Conservation (phyloP, 2,888 invertebrate genomes). For the Drosophila borborema region DNA sequence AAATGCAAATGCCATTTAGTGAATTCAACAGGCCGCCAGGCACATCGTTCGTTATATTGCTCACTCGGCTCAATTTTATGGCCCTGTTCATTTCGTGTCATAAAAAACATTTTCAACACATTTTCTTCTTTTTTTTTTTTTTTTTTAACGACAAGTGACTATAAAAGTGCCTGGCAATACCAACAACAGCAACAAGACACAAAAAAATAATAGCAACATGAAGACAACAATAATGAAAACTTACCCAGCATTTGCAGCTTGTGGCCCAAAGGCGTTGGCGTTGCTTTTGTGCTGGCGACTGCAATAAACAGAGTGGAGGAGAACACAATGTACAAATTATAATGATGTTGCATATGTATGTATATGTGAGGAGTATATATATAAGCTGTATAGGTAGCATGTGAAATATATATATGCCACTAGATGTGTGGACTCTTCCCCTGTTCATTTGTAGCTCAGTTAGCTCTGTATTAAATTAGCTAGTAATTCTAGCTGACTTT, state of each 20-base stretch:
- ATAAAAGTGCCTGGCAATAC: slow-evolving; percentile 53
- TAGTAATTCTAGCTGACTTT: slow-evolving; percentile 61
- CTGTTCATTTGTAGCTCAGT: slow-evolving; percentile 29
- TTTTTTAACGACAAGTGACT: slow-evolving; percentile 71
- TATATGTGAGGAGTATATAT: slow-evolving; percentile 2
- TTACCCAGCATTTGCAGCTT: slow-evolving; percentile 73
- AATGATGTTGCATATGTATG: slow-evolving; percentile 57
- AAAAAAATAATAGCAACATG: slow-evolving; percentile 28
- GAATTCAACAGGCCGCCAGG: slow-evolving; percentile 52
- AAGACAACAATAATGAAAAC: slow-evolving; percentile 58
- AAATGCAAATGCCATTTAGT: slow-evolving; percentile 54
- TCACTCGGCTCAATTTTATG: slow-evolving; percentile 66
- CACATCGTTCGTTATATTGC: slow-evolving; percentile 63
- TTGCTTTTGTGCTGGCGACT: slow-evolving; percentile 43
- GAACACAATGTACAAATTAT: slow-evolving; percentile 70
- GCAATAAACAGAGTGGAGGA: slow-evolving; percentile 58
- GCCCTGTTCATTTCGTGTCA: slow-evolving; percentile 72
- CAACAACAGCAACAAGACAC: slow-evolving; percentile 27
- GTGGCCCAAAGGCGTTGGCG: slow-evolving; percentile 75
- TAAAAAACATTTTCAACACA: slow-evolving; percentile 77
- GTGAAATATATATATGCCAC: slow-evolving; percentile 5
- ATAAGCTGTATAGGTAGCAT: slow-evolving; percentile 20
- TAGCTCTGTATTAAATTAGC: slow-evolving; percentile 69
- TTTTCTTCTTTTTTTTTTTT: slow-evolving; percentile 63
- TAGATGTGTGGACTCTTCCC: background rate